A percentile compares a stretch with the other conserved stretches of the same genome.
These are phyloP conservation scores for Lamellibrachia satsuma DNA, from an alignment of 2,888 invertebrate species.

Conservation along the genomic window DNA sequence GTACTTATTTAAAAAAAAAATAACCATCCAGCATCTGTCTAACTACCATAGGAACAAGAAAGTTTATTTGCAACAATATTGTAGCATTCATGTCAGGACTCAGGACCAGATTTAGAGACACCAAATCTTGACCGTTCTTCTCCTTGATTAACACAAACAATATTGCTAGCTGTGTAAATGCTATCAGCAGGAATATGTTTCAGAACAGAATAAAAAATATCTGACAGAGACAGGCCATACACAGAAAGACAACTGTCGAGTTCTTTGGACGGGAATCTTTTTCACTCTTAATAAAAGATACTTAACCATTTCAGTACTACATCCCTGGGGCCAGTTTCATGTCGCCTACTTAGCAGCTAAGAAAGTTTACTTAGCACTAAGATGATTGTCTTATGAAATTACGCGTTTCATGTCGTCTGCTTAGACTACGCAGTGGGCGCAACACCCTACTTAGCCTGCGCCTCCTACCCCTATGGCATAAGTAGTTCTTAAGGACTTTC, in stretches of 20 bases:
- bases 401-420: no score
- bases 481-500: no score
- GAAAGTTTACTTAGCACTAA: no score
- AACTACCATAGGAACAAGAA: not conserved
- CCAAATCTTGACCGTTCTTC: not conserved
- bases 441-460: no score
- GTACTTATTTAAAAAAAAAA: not conserved
- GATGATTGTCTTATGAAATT: no score
- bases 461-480: no score
- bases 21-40: not conserved
- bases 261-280: not conserved
- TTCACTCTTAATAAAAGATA: not conserved
- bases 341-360: no score
- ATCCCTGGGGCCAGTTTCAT: no score
- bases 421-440: no score
- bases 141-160: not conserved
- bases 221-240: not conserved
- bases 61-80: not conserved
- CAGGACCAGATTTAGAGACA: not conserved
- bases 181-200: not conserved
- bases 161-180: not conserved
- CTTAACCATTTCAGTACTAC: no score
- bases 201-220: not conserved
- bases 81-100: not conserved
- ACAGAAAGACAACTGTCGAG: not conserved